Evolutionary conservation across 2,113 vertebrate species (phyloP), one percentile per base, ranked within the genome.

Genomic region (Plestiodon gilberti): DNA sequence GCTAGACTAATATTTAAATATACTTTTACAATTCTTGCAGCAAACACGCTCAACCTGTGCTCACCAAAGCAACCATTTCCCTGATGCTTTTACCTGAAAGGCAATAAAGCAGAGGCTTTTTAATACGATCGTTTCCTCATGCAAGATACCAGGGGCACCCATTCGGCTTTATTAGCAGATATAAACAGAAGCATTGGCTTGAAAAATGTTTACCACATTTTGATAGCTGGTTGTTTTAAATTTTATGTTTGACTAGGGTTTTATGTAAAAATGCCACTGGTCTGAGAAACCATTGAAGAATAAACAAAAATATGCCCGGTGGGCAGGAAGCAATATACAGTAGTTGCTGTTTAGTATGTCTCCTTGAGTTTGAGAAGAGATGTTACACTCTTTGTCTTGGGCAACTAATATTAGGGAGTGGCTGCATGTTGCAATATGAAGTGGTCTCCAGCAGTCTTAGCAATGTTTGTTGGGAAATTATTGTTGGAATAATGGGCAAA

Each of bases 181-280:
- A 65, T 75, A 87, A 75, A 35, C 61, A 38, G 69, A 81, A 87
- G 74, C 78, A 65, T 75, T 87, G 78, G 70, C 40, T 78, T 87
- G 85, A 87, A 81, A 75, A 65, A 81, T 81, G 78, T 87, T 81
- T 81, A 38, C 78, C 69, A 57, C n/a, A 62, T 75, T 62, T 87
- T 80, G 85, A 81, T 65, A 64, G 78, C 48, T 35, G 43, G 30
- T 65, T 75, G 70, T 81, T 86, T 65, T 75, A 65, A 86, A 74
- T 81, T 52, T 86, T 86, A 86, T 75, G 59, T 81, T 86, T 81
- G 69, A 86, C 76, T 85, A 43, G 84, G 38, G 30, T 48, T 86
- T 86, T 64, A 55, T 52, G 43, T 81, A 81, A 86, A 86, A 55
- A 52, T 38, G 30, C 6, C 65, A 48, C 65, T 62, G 30, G 80